These are phyloP conservation scores for Pitta sordida DNA, from an alignment of 2,113 vertebrate genomes.

Conservation along the genomic window DNA sequence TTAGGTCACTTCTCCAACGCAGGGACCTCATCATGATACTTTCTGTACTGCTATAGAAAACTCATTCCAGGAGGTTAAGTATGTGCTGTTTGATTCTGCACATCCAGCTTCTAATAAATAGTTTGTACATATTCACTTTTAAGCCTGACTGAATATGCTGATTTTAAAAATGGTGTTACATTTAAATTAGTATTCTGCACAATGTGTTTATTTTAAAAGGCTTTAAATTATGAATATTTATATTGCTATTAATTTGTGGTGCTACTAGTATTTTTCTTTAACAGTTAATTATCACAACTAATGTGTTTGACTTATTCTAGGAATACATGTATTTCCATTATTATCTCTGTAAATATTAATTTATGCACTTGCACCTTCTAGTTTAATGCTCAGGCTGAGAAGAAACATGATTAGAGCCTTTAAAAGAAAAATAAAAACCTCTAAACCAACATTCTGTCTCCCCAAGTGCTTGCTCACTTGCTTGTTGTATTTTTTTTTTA, in stretches of 20 bases:
- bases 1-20: not conserved
- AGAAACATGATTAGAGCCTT: not conserved
- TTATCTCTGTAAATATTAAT: slow-evolving; percentile 46
- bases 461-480: not conserved
- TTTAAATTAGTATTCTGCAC: slow-evolving; percentile 17
- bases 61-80: not conserved
- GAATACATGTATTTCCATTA: slow-evolving; percentile 28
- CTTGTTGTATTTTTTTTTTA: not conserved
- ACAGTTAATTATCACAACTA: slow-evolving; percentile 33
- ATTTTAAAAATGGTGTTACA: not conserved
- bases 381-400: not conserved
- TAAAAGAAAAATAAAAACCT: not conserved
- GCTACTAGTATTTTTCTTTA: slow-evolving; percentile 34
- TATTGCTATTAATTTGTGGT: not conserved
- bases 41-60: not conserved
- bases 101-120: not conserved
- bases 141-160: not conserved
- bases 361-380: not conserved
- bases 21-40: not conserved
- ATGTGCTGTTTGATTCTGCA: not conserved
- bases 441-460: not conserved
- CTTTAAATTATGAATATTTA: slow-evolving; percentile 33
- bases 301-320: slow-evolving; percentile 26
- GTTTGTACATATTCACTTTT: not conserved
- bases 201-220: slow-evolving; percentile 27